Evolutionary conservation across 2,888 invertebrate genomes (phyloP).

Genomic region (Athalia circularis): DNA sequence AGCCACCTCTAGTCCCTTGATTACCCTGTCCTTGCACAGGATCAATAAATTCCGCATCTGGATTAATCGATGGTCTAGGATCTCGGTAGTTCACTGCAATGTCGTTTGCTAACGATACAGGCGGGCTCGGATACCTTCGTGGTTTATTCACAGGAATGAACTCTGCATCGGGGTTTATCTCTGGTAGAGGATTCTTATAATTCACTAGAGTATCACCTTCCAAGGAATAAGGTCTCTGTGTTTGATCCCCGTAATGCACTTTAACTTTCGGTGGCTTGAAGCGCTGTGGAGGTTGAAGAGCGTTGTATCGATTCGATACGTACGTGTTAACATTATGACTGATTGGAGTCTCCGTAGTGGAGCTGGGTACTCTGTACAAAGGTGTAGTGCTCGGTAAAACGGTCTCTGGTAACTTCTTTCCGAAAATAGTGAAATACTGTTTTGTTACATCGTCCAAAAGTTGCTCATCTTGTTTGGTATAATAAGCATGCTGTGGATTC

Average conservation of each 20-base stretch:
- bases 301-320: slow-evolving; percentile 57
- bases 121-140: slow-evolving; percentile 71
- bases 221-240: slow-evolving; percentile 75
- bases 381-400: slow-evolving; percentile 73
- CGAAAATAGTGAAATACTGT: slow-evolving; percentile 85
- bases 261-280: slow-evolving; percentile 73
- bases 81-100: slow-evolving; percentile 78
- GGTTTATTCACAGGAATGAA: slow-evolving; percentile 75
- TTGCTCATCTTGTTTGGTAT: slow-evolving; percentile 81
- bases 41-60: slow-evolving; percentile 79
- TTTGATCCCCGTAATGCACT: slow-evolving; percentile 77
- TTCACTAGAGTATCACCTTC: slow-evolving; percentile 84
- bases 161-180: slow-evolving; percentile 83
- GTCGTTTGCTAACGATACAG: slow-evolving; percentile 72
- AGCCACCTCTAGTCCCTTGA: slow-evolving; percentile 70
- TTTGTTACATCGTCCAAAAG: slow-evolving; percentile 84
- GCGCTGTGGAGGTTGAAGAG: slow-evolving; percentile 52
- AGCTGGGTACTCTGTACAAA: slow-evolving; percentile 62
- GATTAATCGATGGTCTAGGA: slow-evolving; percentile 77
- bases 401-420: slow-evolving; percentile 79
- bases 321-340: slow-evolving; percentile 57
- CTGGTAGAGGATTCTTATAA: slow-evolving; percentile 81
- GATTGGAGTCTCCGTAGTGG: slow-evolving; percentile 65
- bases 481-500: slow-evolving; percentile 79
- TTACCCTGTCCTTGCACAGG: slow-evolving; percentile 55